Conservation (phyloP, 2,113 vertebrate genomes). For the Raja brachyura region DNA sequence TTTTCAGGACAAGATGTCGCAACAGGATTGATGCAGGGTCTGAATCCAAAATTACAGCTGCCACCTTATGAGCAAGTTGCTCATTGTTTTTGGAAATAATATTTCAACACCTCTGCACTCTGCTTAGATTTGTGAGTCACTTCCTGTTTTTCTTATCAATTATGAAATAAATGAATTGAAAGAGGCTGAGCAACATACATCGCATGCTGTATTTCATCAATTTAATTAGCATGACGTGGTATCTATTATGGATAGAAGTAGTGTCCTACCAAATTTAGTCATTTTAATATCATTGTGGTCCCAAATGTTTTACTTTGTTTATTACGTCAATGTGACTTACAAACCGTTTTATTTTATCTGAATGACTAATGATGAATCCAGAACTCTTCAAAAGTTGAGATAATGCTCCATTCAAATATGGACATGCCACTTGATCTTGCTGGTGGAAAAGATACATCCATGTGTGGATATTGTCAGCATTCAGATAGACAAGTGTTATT, state of each 20-base stretch:
- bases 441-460: background rate
- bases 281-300: background rate
- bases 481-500: background rate
- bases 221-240: background rate
- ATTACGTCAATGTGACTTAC: background rate
- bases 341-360: background rate
- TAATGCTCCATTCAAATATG: background rate
- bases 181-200: background rate
- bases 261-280: background rate
- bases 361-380: background rate
- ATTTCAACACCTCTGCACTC: background rate
- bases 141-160: slow-evolving; percentile 3
- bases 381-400: background rate
- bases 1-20: too few species aligned
- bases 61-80: background rate
- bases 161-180: background rate
- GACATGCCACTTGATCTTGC: background rate
- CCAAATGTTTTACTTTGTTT: background rate
- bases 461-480: background rate
- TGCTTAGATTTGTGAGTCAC: slow-evolving; percentile 17
- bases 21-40: too few species aligned
- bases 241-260: background rate
- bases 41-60: background rate
- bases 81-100: background rate
- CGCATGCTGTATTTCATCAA: background rate